Conservation (phyloP, 2,888 invertebrate genomes). For the Meghimatium bilineatum region DNA sequence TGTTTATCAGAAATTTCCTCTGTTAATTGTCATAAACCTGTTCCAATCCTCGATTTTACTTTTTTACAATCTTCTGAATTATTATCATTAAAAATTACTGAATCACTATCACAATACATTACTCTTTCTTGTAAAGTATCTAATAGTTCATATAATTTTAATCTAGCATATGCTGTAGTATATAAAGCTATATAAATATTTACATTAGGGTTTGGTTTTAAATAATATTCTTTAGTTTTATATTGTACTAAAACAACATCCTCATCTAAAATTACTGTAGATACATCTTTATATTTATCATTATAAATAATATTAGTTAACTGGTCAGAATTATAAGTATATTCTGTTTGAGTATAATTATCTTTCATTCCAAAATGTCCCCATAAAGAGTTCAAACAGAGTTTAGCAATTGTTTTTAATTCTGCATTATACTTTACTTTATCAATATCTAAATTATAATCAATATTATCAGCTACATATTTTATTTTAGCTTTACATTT, state of each 20-base stretch:
- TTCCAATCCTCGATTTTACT: neutral
- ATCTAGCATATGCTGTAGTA: no score
- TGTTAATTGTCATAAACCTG: neutral
- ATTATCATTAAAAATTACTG: neutral
- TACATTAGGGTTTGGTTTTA: constrained; percentile 13
- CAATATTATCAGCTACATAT: constrained; percentile 10
- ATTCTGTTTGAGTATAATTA: no score
- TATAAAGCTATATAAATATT: no score
- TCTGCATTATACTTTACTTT: constrained; percentile 9
- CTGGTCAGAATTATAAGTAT: no score
- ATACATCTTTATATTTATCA: no score
- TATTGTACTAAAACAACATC: constrained; percentile 7
- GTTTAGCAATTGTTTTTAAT: constrained; percentile 1
- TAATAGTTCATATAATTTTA: no score
- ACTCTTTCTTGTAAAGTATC: no score
- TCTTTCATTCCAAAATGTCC: constrained; percentile 21
- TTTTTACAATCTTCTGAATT: constrained; percentile 5
- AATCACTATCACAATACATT: neutral
- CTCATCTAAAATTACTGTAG: neutral
- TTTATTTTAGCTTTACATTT: neutral
- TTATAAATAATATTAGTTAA: no score
- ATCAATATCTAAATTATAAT: constrained; percentile 12
- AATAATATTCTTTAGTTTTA: constrained; percentile 16
- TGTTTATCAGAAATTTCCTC: neutral
- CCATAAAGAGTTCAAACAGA: constrained; percentile 19